Base-by-base conservation (phyloP, 2,888 invertebrate genomes). In the Macrosoma leucophasiata region DNA sequence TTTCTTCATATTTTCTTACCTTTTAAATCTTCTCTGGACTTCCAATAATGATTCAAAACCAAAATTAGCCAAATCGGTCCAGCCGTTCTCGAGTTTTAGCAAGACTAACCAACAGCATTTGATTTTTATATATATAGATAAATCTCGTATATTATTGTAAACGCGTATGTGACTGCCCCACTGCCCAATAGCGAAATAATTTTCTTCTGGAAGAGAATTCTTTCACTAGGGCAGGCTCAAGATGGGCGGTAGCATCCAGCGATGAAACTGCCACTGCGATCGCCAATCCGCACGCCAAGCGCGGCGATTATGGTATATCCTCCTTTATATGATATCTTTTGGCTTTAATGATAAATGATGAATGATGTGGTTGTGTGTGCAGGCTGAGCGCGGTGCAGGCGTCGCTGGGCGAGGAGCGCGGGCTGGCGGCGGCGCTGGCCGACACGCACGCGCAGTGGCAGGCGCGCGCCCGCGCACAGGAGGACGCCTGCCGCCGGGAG, bases 371-470 rank as follows among this genome's bases (percentile, higher is more conserved):
- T 13, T n/a, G 17, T 11, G 10, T 14, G n/a, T 3, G 5, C 42
- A 55, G 54, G 26, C 33, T 54, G 21, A 4, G 21, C 5, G 21
- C 21, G 21, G 21, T 13, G 13, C 87, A 91, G 50, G 74, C 79
- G 24, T 93, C 94, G 52, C 74, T 97, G 34, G 85, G 89, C 6
- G 96, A 96, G 55, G 97, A 98, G 72, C 90, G 91, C 42, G 92
- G 94, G 50, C 84, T 98, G 61, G 93, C 95, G 42, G 50, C 72
- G 32, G 66, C 77, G 40, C 48, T 85, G 62, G 68, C 71, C 38
- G 36, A 58, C 63, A 64, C 62, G 49, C 58, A 75, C 43, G 56
- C 73, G 7, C 73, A 71, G 55, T 79, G 78, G 81, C 81, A 78
- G 50, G 62, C 62, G 14, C 40, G 55, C 3, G 73, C 79, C 3